Evolutionary conservation across 2,888 invertebrate species (phyloP), one percentile per base, ranked within the genome.

Genomic region (Anthophora plumipes): DNA sequence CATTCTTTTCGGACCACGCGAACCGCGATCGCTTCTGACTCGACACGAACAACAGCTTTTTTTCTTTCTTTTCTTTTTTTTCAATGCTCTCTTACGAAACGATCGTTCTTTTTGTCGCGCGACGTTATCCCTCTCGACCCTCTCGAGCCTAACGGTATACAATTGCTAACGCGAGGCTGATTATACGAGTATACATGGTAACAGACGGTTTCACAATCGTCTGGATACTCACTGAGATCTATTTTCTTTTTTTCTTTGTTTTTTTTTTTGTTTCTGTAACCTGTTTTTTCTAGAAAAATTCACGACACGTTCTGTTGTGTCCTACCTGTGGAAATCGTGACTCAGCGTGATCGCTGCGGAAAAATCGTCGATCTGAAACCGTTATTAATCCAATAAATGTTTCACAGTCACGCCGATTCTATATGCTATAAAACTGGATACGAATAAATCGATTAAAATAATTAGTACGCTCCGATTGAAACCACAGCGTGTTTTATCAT

Each of bases 281-380:
- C n/a, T n/a, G n/a, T n/a, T n/a, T n/a, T n/a, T n/a, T 52, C 37
- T 52, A 22, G 14, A 50, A 22, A 7, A 6, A 20, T 61, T 25
- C 41, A 50, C 50, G 69, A 72, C 77, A 72, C 63, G 37, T 46
- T 72, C 63, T 37, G 14, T n/a, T 22, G 64, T 50, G 52, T 54
- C 72, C 77, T 70, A 70, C 85, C 83, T 80, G 83, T 55, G 31
- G n/a, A 22, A 64, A 60, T 54, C 77, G 57, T 31, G 31, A 67
- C 48, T 76, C 60, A 57, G 31, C 46, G 64, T 41, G 39, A 80
- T 74, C 22, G 78, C 72, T 61, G 78, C 59, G 22, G 57, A 68
- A 80, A 75, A 76, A 60, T 78, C 54, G 85, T 85, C 43, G 70
- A 73, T 80, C 83, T 82, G 83, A 83, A 85, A 85, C 55, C 50